Base-by-base conservation (phyloP, 1,140 invertebrate genomes). In the Zaprionus nigranus region DNA sequence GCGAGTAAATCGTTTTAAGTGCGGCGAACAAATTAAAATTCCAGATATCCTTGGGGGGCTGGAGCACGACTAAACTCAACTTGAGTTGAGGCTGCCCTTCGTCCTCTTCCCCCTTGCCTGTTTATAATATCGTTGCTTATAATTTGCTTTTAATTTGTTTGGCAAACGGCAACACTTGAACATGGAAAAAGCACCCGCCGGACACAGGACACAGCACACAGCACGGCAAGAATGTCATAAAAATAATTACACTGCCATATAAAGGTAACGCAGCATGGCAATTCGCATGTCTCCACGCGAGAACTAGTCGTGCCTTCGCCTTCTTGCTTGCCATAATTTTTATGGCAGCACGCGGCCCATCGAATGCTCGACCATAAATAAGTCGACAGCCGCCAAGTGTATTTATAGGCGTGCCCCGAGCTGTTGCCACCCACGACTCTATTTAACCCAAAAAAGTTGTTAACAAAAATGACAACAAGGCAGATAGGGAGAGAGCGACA, bases 61-160 rank as follows among this genome's bases (percentile, higher is more conserved):
- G 53, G 38, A 28, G 51, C 59, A 60, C 72, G 81, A 80, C 66
- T 85, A 64, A 77, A 71, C 30, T n/a, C n/a, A n/a, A n/a, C n/a
- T n/a, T 34, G 9, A 28, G 26, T 22, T 51, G 63, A 56, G 22
- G n/a, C 43, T n/a, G 26, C 24, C 11, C 24, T n/a, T 28, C 24
- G 20, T 11, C 2, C 36, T 43, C n/a, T 66, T 65, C 51, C 58
- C 64, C 36, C 30, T 9, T 11, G 30, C 54, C 59, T 73, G 64
- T 67, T 81, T 79, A 85, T 79, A 85, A 86, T 82, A 87, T 80
- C 70, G 79, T 76, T 82, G 75, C 78, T 90, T 90, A 85, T 88
- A 88, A 88, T 88, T 88, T 88, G 85, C 85, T 88, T 88, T 88
- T 88, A 88, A 88, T 88, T 88, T 88, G 85, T 88, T 88, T 88